Conservation (phyloP, 2,113 vertebrate species). For the Gobiocypris rarus region DNA sequence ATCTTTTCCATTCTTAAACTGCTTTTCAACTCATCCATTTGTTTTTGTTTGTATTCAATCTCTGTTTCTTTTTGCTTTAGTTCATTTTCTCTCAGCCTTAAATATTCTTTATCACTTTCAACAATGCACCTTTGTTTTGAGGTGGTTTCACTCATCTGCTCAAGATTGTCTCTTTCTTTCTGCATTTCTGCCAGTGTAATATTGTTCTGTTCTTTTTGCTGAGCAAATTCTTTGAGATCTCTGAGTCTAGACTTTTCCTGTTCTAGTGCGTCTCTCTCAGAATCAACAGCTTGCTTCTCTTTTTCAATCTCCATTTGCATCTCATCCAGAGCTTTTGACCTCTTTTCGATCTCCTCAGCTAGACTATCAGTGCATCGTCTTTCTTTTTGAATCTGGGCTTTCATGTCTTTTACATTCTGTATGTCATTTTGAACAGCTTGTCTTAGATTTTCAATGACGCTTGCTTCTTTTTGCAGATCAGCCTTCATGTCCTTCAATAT, state of each 20-base stretch:
- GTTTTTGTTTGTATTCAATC: conserved; percentile 15
- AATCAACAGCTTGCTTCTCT: conserved; percentile 38
- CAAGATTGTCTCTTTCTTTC: not conserved
- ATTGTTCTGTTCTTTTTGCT: conserved; percentile 16
- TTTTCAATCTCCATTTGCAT: conserved; percentile 20
- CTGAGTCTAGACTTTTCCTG: conserved; percentile 35
- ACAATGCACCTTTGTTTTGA: conserved; percentile 16
- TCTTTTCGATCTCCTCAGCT: conserved; percentile 6
- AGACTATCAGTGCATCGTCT: not conserved
- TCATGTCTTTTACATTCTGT: not conserved
- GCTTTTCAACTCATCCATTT: not conserved
- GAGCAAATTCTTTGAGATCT: conserved; percentile 41
- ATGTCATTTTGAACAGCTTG: conserved; percentile 19
- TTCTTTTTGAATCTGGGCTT: conserved; percentile 24
- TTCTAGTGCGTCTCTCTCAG: conserved; percentile 51
- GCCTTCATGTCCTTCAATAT: conserved; percentile 33
- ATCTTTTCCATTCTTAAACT: not conserved
- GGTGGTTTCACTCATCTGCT: conserved; percentile 32
- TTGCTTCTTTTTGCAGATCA: conserved; percentile 26
- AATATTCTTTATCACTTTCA: conserved; percentile 14
- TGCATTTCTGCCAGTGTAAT: not conserved
- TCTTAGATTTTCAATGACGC: conserved; percentile 14
- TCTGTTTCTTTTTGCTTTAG: not conserved
- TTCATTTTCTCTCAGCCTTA: not conserved
- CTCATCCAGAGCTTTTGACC: conserved; percentile 14